Conservation (phyloP, 37 sponge, comb jelly and placozoan genomes). For the Lycopodina hypogea region DNA sequence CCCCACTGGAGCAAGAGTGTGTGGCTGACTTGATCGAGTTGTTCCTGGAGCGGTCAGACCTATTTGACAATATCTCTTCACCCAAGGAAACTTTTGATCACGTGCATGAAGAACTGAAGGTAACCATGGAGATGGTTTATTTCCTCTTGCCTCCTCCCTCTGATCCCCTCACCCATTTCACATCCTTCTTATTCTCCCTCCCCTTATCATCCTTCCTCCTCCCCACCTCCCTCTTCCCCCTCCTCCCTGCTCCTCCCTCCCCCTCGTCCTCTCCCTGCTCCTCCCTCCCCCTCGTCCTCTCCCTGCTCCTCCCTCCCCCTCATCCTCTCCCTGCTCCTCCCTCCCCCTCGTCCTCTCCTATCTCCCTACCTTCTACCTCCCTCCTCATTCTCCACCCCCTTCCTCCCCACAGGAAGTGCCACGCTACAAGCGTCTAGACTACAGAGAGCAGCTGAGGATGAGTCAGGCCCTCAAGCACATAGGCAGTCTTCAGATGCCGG, state of each 20-base stretch:
- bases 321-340: not conserved
- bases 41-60: slow-evolving; percentile 55
- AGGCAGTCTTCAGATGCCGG: slow-evolving; percentile 27
- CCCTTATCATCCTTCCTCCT: not conserved
- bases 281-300: slow-evolving; percentile 1
- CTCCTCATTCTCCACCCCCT: too few species aligned
- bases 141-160: slow-evolving; percentile 10
- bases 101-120: slow-evolving; percentile 39
- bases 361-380: too few species aligned
- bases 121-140: not conserved
- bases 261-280: not conserved
- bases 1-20: slow-evolving; percentile 39
- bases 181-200: not conserved
- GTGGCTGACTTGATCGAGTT: slow-evolving; percentile 49
- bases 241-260: not conserved
- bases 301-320: not conserved
- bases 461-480: slow-evolving; percentile 40
- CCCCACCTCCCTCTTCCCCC: not conserved
- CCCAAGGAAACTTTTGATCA: slow-evolving; percentile 1
- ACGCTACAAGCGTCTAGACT: slow-evolving; percentile 35
- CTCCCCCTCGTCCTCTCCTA: not conserved
- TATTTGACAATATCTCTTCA: slow-evolving; percentile 25
- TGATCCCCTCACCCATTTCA: not conserved
- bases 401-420: slow-evolving; percentile 13
- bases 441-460: not conserved